Percentiles rank a stretch among this genome's conserved stretches.
Conservation (phyloP, 1,140 invertebrate genomes). For the Leptoteleia sp. region DNA sequence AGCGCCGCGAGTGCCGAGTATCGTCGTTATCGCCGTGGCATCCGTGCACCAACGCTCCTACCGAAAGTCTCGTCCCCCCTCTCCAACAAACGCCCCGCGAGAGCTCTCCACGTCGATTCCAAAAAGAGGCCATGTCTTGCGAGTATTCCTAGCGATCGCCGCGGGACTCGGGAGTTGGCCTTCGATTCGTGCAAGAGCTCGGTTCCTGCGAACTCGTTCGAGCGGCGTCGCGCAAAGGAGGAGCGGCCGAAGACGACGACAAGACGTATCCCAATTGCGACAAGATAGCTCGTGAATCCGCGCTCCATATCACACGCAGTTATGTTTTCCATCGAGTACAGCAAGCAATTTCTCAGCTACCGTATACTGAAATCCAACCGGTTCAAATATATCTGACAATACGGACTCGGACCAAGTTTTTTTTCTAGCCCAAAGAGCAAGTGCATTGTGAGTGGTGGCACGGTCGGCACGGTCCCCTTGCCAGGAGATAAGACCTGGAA, state of each 20-base stretch:
- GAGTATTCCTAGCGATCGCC: no score
- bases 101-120: no score
- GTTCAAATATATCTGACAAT: conserved; percentile 82
- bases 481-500: conserved; percentile 75
- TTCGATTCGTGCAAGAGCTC: no score
- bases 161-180: no score
- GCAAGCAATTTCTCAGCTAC: conserved; percentile 81
- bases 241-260: background rate
- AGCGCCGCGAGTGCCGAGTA: conserved; percentile 24
- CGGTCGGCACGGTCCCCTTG: conserved; percentile 55
- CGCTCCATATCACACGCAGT: conserved; percentile 27
- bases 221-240: no score
- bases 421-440: conserved; percentile 51
- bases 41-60: background rate
- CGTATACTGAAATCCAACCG: conserved; percentile 81
- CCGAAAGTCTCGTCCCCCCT: no score
- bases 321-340: conserved; percentile 81
- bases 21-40: background rate
- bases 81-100: no score
- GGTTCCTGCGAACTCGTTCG: no score
- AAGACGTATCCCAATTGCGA: background rate
- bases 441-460: conserved; percentile 56
- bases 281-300: conserved; percentile 18
- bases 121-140: no score
- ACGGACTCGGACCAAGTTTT: conserved; percentile 79